Conservation (phyloP, 2,797 vertebrate species). For the Myoxocephalus aenaeus region DNA sequence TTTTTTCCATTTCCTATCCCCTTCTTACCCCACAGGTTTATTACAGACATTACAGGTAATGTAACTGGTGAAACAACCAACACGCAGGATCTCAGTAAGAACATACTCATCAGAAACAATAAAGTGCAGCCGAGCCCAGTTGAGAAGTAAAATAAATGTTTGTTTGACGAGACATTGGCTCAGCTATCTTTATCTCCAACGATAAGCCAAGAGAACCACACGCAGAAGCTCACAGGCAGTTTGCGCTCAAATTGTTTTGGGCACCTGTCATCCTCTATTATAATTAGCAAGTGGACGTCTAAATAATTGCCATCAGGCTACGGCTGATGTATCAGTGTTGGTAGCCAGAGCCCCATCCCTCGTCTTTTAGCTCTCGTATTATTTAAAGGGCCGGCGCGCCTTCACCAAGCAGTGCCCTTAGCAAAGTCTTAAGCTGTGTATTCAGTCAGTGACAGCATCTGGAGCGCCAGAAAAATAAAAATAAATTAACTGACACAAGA, state of each 20-base stretch:
- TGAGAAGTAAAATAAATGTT: slow-evolving; percentile 46
- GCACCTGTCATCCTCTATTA: slow-evolving; percentile 83
- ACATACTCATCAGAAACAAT: slow-evolving; percentile 47
- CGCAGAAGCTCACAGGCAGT: slow-evolving; percentile 73
- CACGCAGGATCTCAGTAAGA: slow-evolving; percentile 45
- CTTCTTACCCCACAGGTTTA: slow-evolving; percentile 12
- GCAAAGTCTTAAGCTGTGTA: slow-evolving; percentile 66
- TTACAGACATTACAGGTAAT: slow-evolving; percentile 52
- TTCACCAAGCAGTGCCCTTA: slow-evolving; percentile 62
- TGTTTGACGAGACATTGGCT: slow-evolving; percentile 59
- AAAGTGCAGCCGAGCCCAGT: slow-evolving; percentile 32
- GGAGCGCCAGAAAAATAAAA: slow-evolving; percentile 26
- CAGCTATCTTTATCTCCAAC: slow-evolving; percentile 77
- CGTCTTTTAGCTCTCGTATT: slow-evolving; percentile 60
- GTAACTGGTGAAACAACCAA: slow-evolving; percentile 38
- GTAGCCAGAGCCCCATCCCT: slow-evolving; percentile 51
- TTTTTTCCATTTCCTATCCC: background rate
- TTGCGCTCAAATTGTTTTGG: slow-evolving; percentile 78
- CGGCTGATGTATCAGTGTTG: slow-evolving; percentile 67
- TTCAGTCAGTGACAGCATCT: slow-evolving; percentile 69
- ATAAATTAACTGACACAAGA: slow-evolving; percentile 75
- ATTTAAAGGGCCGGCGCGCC: slow-evolving; percentile 70
- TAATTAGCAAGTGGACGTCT: slow-evolving; percentile 81
- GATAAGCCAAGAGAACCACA: slow-evolving; percentile 64
- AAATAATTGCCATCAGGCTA: slow-evolving; percentile 81